Percentiles rank a stretch among this genome's conserved stretches.
Conservation (phyloP, 2,113 vertebrate genomes). For the Antechinus stuartii region DNA sequence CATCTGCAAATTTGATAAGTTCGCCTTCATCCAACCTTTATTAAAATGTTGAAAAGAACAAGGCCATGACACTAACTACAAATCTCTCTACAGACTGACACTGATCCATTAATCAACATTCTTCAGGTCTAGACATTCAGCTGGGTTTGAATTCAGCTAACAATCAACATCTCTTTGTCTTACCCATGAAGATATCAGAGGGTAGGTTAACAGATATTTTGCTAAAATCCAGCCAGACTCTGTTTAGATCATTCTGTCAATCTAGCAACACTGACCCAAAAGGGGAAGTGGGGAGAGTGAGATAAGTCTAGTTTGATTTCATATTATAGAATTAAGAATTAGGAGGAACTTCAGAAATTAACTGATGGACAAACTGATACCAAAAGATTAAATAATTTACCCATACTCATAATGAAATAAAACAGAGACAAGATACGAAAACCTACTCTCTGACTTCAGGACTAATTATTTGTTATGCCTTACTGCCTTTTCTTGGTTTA, state of each 20-base stretch:
- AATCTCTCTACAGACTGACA: neutral
- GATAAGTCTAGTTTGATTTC: neutral
- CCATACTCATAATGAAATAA: neutral
- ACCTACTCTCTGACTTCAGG: neutral
- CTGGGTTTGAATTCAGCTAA: neutral
- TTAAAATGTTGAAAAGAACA: neutral
- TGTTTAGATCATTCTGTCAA: neutral
- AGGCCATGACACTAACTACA: neutral
- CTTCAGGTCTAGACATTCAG: neutral
- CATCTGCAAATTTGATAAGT: neutral
- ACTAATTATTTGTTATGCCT: neutral
- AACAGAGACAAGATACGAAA: neutral
- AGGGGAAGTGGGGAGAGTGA: neutral
- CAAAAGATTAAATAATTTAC: neutral
- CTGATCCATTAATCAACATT: neutral
- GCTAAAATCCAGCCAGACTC: neutral
- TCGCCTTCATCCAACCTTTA: neutral
- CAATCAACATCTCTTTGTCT: neutral
- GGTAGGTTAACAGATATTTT: neutral
- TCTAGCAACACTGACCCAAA: neutral
- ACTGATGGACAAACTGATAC: neutral
- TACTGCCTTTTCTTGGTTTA: neutral
- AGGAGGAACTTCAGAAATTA: neutral
- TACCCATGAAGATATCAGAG: neutral
- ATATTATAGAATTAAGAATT: neutral